Evolutionary conservation across 1,140 invertebrate genomes (phyloP), one percentile per base, ranked within the genome.

Genomic region (Pomacea maculata): DNA sequence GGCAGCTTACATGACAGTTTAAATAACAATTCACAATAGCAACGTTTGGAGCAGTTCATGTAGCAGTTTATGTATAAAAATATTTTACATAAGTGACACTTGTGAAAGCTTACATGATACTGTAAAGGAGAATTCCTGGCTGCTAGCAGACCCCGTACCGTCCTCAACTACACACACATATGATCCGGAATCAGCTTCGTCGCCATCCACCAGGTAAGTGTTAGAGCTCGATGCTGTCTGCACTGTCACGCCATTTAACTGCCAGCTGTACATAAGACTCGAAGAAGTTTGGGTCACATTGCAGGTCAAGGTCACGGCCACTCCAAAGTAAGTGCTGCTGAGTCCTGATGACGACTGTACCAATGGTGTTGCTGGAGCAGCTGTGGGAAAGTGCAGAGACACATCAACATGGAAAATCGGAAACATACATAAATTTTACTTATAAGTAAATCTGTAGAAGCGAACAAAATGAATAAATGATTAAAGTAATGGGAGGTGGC

Each of bases 241-340:
- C 71, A 72, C 17, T 19, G 34, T 45, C 15, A 2, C 5, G 1
- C 29, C 54, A 17, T 72, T 52, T 52, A 45, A 45, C 71, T 34
- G 54, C 71, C 71, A 72, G 7, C 29, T 45, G 71, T 72, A 72
- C 9, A 29, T 29, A 8, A 72, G 17, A 4, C 71, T 52, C 10
- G 71, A 29, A 4, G 57, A 61, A 17, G 2, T 45, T 10, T 34
- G 71, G 17, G 71, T 11, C 9, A 45, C 29, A 52, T 34, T 72
- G 34, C 71, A 72, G 71, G 71, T 72, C 71, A 72, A 72, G 34
- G 71, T 72, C 71, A 72, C 71, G 71, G 71, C n/a, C 71, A 72
- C 71, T 34, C 71, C 71, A 52, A 72, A 72, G 29, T 34, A 34
- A 8, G 71, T 72, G 71, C 29, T 34, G 25, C 15, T 11, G 29